phyloP scores from a whole-genome alignment of 2,797 vertebrate genomes.

The Xenentodon cancila region DNA sequence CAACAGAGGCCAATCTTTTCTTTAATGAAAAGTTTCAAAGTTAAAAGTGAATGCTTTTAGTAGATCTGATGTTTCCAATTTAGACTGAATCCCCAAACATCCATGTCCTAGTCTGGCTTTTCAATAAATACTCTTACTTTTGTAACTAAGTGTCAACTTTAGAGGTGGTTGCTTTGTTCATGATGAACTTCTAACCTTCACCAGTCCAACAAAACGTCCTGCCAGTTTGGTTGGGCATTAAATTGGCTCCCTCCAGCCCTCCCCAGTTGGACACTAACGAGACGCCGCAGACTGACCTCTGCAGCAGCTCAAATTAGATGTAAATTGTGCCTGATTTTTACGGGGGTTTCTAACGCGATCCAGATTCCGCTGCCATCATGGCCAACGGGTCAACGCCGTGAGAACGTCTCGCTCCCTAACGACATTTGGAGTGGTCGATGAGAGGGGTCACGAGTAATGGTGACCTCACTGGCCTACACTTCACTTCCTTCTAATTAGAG shows the following conservation, averaged over 20 bases:
- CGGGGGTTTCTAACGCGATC: constrained; percentile 86
- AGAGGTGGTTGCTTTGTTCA: constrained; percentile 40
- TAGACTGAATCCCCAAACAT: constrained; percentile 22
- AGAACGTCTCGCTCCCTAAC: constrained; percentile 87
- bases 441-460: constrained; percentile 89
- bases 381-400: constrained; percentile 84
- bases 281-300: constrained; percentile 75
- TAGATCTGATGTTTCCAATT: constrained; percentile 32
- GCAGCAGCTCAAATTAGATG: constrained; percentile 81
- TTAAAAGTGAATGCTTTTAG: constrained; percentile 58
- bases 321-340: constrained; percentile 85
- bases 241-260: constrained; percentile 44
- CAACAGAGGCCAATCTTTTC: constrained; percentile 61
- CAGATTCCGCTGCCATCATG: constrained; percentile 79
- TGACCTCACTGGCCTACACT: constrained; percentile 95
- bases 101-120: constrained; percentile 32
- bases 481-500: constrained; percentile 99
- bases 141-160: constrained; percentile 32
- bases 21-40: constrained; percentile 64
- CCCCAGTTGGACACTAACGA: constrained; percentile 74
- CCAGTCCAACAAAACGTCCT: constrained; percentile 61
- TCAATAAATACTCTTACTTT: constrained; percentile 37
- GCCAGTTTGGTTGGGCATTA: constrained; percentile 53
- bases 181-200: constrained; percentile 64
- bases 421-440: constrained; percentile 91